Percentiles rank a stretch among this genome's conserved stretches.
phyloP scores from a whole-genome alignment of 1,140 invertebrate species.

The Formica exsecta region DNA sequence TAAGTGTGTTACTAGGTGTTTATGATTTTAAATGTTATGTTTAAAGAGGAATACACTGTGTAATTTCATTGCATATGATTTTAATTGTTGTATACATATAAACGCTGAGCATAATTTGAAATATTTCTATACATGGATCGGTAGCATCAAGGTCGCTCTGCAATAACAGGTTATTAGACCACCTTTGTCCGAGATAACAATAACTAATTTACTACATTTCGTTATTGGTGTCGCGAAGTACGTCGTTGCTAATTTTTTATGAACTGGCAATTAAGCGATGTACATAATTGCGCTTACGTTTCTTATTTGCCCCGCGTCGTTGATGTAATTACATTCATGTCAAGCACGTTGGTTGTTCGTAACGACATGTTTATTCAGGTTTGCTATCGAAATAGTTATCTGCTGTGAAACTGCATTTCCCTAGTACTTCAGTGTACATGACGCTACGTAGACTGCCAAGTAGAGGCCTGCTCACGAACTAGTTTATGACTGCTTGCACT shows the following conservation, averaged over 20 bases:
- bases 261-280: conserved; percentile 35
- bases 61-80: not conserved
- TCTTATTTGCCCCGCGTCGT: not conserved
- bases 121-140: conserved; percentile 6
- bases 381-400: conserved; percentile 63
- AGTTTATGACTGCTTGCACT: not conserved
- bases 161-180: not conserved
- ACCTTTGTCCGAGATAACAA: not conserved
- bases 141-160: conserved; percentile 10
- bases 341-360: conserved; percentile 15
- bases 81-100: not conserved
- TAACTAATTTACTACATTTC: not conserved
- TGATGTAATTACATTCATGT: conserved; percentile 38
- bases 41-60: not conserved
- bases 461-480: not conserved
- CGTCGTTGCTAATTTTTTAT: conserved; percentile 56
- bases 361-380: conserved; percentile 52
- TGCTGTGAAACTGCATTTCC: conserved; percentile 52
- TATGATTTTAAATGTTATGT: not conserved
- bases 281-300: conserved; percentile 32
- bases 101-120: not conserved
- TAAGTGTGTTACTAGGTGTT: conserved; percentile 6
- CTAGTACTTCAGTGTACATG: not conserved
- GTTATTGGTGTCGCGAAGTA: not conserved
- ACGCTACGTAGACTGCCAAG: not conserved